phyloP scores from a whole-genome alignment of 2,888 invertebrate species.

The Eristalis tenax region DNA sequence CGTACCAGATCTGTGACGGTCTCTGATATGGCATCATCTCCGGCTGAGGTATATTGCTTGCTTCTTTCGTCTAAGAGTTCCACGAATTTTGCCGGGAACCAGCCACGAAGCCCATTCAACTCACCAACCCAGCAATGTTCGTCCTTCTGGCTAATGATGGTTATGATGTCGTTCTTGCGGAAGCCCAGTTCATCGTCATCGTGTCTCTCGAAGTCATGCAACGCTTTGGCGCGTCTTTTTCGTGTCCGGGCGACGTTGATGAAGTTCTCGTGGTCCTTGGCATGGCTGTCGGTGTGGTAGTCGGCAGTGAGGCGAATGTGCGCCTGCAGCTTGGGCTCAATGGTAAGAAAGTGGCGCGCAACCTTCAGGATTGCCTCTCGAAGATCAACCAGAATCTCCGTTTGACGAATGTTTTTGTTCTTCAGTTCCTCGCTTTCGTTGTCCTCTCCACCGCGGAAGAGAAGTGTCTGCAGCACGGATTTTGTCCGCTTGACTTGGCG shows the following conservation, averaged over 20 bases:
- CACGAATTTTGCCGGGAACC: slow-evolving; percentile 99
- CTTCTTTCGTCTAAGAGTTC: slow-evolving; percentile 97
- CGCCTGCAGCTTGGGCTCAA: slow-evolving; percentile 92
- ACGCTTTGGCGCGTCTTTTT: slow-evolving; percentile 95
- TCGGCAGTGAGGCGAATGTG: slow-evolving; percentile 93
- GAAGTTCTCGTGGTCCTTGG: slow-evolving; percentile 96
- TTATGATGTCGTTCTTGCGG: slow-evolving; percentile 98
- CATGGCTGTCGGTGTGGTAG: slow-evolving; percentile 97
- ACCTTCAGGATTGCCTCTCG: slow-evolving; percentile 97
- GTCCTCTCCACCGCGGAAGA: slow-evolving; percentile 89
- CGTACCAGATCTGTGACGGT: slow-evolving; percentile 97
- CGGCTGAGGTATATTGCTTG: slow-evolving; percentile 94
- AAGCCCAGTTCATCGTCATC: slow-evolving; percentile 99
- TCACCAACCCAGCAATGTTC: slow-evolving; percentile 99
- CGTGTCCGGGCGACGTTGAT: slow-evolving; percentile 95
- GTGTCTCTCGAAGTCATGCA: slow-evolving; percentile 97
- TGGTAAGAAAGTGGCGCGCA: slow-evolving; percentile 95
- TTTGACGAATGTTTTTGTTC: slow-evolving; percentile 98
- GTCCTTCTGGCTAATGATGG: slow-evolving; percentile 97
- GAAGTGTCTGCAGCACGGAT: slow-evolving; percentile 92
- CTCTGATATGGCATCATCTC: slow-evolving; percentile 98
- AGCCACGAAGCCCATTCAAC: slow-evolving; percentile 95
- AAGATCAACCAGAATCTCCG: slow-evolving; percentile 98
- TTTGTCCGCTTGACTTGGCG: slow-evolving; percentile 95
- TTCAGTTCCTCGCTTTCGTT: slow-evolving; percentile 90